Conservation (phyloP, 2,888 invertebrate species). For the Rhagium mordax region DNA sequence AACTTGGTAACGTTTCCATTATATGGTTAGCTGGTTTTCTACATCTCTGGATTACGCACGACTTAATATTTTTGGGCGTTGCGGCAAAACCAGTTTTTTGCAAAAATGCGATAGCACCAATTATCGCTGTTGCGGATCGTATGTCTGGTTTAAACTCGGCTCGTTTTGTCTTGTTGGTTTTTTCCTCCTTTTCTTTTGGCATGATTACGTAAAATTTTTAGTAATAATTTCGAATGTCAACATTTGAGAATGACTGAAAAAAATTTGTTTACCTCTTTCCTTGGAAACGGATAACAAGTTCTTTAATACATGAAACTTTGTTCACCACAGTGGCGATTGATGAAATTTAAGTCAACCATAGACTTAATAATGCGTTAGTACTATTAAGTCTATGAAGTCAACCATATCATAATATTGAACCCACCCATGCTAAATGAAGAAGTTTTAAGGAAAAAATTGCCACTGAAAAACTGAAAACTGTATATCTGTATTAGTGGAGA, state of each 20-base stretch:
- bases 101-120: constrained; percentile 51
- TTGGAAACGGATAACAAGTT: constrained; percentile 2
- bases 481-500: no score
- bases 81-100: constrained; percentile 49
- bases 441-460: no score
- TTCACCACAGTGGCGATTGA: no score
- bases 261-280: constrained; percentile 18
- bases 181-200: constrained; percentile 19
- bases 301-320: no score
- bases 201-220: constrained; percentile 28
- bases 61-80: constrained; percentile 47
- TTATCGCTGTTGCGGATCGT: constrained; percentile 48
- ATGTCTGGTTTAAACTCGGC: constrained; percentile 50
- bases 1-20: constrained; percentile 43
- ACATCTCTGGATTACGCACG: constrained; percentile 47
- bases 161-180: constrained; percentile 4
- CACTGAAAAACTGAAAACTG: no score
- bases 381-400: no score
- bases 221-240: constrained; percentile 3
- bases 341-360: no score
- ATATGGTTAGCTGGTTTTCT: constrained; percentile 39
- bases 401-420: no score
- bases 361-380: no score
- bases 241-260: background rate
- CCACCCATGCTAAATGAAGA: no score